Evolutionary conservation across 2,888 invertebrate species (phyloP).

Genomic region (Pyrochroa serraticornis): DNA sequence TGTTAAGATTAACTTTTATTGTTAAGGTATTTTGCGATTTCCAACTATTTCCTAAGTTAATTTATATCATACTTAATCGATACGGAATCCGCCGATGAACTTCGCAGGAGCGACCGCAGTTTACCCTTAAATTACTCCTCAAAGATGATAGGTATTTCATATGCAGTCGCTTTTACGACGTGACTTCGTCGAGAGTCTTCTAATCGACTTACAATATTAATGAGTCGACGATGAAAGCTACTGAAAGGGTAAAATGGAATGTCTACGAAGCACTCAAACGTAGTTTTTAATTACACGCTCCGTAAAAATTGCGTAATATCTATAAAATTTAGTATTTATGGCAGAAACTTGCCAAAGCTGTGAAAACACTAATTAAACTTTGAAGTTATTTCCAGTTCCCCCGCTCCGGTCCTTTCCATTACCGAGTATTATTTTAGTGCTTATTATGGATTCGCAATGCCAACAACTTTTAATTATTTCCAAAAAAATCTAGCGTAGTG

Average conservation of each 20-base stretch:
- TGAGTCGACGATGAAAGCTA: slow-evolving; percentile 17
- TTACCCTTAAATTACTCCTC: slow-evolving; percentile 36
- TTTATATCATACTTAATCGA: slow-evolving; percentile 39
- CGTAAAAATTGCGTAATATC: slow-evolving; percentile 39
- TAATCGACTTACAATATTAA: slow-evolving; percentile 32
- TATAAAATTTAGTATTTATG: slow-evolving; percentile 41
- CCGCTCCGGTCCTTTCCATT: slow-evolving; percentile 15
- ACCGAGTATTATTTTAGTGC: slow-evolving; percentile 15
- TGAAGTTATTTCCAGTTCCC: slow-evolving; percentile 34
- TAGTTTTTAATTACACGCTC: slow-evolving; percentile 34
- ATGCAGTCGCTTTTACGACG: slow-evolving; percentile 34
- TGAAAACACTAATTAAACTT: slow-evolving; percentile 43
- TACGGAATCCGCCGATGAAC: slow-evolving; percentile 35
- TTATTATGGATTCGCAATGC: slow-evolving; percentile 15
- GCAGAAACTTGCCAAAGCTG: slow-evolving; percentile 35
- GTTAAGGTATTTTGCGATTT: slow-evolving; percentile 29
- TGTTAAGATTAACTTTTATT: slow-evolving; percentile 19
- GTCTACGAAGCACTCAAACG: slow-evolving; percentile 15
- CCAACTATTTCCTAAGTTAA: slow-evolving; percentile 34
- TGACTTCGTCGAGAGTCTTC: slow-evolving; percentile 15
- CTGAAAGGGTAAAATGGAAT: slow-evolving; percentile 12
- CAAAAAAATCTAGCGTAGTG: too few species aligned
- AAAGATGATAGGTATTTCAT: slow-evolving; percentile 43
- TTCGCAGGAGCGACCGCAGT: slow-evolving; percentile 23
- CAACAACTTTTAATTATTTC: too few species aligned